Evolutionary conservation across 2,888 invertebrate genomes (phyloP).

Genomic region (Euzophera pinguis): DNA sequence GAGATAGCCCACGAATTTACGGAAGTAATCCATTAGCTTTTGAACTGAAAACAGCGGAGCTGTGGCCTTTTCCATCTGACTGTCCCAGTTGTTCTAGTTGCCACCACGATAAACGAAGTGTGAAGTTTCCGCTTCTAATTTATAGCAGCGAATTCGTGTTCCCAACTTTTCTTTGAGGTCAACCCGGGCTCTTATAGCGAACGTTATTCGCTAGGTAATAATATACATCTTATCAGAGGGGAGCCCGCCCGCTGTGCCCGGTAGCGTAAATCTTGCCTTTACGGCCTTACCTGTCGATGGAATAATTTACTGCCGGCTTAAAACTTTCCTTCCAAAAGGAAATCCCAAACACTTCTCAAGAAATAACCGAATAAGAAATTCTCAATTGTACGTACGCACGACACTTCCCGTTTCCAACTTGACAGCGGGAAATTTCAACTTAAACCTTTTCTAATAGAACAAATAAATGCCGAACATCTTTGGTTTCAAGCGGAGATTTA

Average conservation of each 20-base stretch:
- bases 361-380: slow-evolving; percentile 77
- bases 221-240: slow-evolving; percentile 76
- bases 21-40: slow-evolving; percentile 48
- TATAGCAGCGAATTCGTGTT: slow-evolving; percentile 36
- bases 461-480: slow-evolving; percentile 48
- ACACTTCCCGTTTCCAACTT: slow-evolving; percentile 35
- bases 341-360: slow-evolving; percentile 76
- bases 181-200: slow-evolving; percentile 63
- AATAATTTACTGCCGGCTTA: slow-evolving; percentile 78
- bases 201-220: slow-evolving; percentile 67
- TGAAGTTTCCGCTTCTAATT: slow-evolving; percentile 48
- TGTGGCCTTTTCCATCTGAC: slow-evolving; percentile 28
- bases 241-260: slow-evolving; percentile 61
- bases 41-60: slow-evolving; percentile 35
- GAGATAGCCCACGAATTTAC: slow-evolving; percentile 40
- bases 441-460: slow-evolving; percentile 57
- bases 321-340: slow-evolving; percentile 70
- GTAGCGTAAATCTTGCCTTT: slow-evolving; percentile 77
- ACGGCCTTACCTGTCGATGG: slow-evolving; percentile 78
- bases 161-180: slow-evolving; percentile 51
- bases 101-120: slow-evolving; percentile 40
- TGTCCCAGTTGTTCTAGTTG: slow-evolving; percentile 19
- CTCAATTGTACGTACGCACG: slow-evolving; percentile 58
- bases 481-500: slow-evolving; percentile 29
- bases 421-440: slow-evolving; percentile 58